Percentiles rank a stretch among this genome's conserved stretches.
These are phyloP conservation scores for Leistus spinibarbis DNA, from an alignment of 2,888 invertebrate genomes.

Conservation along the genomic window DNA sequence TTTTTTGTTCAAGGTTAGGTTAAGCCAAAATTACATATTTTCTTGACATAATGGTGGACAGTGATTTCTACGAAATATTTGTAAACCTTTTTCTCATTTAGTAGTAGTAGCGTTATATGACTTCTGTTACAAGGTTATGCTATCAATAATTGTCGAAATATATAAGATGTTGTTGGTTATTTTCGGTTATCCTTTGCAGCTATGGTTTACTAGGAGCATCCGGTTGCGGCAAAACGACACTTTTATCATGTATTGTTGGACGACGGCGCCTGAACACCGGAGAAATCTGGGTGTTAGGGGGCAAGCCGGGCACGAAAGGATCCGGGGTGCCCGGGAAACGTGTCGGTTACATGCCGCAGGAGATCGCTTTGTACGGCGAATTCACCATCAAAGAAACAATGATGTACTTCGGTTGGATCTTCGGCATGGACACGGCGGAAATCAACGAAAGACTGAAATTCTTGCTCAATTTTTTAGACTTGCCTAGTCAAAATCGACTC, in stretches of 20 bases:
- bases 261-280: slow-evolving; percentile 84
- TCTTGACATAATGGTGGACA: neutral
- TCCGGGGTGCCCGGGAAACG: slow-evolving; percentile 91
- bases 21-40: neutral
- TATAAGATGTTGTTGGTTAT: neutral
- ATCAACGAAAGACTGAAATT: slow-evolving; percentile 83
- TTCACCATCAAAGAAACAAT: slow-evolving; percentile 94
- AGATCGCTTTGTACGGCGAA: slow-evolving; percentile 88
- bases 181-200: too few relatives aligned
- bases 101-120: neutral
- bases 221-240: slow-evolving; percentile 96
- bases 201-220: slow-evolving; percentile 94
- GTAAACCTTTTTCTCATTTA: neutral
- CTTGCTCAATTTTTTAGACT: slow-evolving; percentile 85
- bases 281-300: slow-evolving; percentile 88
- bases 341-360: slow-evolving; percentile 98
- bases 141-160: neutral
- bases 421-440: slow-evolving; percentile 85
- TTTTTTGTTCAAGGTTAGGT: slow-evolving; percentile 1
- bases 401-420: slow-evolving; percentile 96
- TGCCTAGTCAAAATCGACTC: slow-evolving; percentile 83
- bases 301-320: slow-evolving; percentile 86
- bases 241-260: slow-evolving; percentile 91
- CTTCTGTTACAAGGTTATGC: neutral
- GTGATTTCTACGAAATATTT: neutral